Base-by-base conservation (phyloP, 2,888 invertebrate genomes). In the Athetis lepigone region DNA sequence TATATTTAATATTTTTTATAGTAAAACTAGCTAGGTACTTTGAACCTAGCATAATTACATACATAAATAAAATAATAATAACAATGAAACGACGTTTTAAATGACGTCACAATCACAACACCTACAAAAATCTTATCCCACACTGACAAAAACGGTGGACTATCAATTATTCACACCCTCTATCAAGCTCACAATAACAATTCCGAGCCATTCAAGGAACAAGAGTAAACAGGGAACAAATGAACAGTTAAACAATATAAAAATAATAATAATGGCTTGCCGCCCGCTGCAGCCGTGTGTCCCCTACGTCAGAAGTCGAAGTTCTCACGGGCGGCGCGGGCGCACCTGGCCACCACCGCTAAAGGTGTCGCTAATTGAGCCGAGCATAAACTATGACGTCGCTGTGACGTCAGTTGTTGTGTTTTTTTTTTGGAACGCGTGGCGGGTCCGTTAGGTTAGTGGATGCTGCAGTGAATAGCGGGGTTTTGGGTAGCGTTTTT, bases 271-370 rank as follows among this genome's bases (percentile, higher is more conserved):
- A 65, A 4, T 37, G 19, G 19, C 27, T 75, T 18, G 76, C 76
- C 81, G 47, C 76, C 78, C 79, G 79, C 81, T 33, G 54, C 50
- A n/a, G 55, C 81, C 57, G 81, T 79, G 71, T 79, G 78, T 79
- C 81, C 72, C 78, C 75, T 70, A 74, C 70, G 50, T 36, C 37
- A n/a, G n/a, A n/a, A n/a, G n/a, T 47, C 25, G 16, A 64, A 40
- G 62, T 79, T 81, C 78, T 52, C 78, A 79, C 81, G 79, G 45
- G 11, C 21, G 25, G 75, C 42, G 36, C 49, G 13, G 13, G 39
- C 52, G 79, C 78, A 79, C 69, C 78, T 79, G 78, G 78, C 50
- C 36, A 56, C 77, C 52, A 49, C 77, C 64, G 36, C 57, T 59
- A 51, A 63, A 74, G 64, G 68, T 75, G 72, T 67, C 54, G 49